These are phyloP conservation scores for Opisthograptis luteolata DNA, from an alignment of 2,888 invertebrate genomes.

Conservation along the genomic window DNA sequence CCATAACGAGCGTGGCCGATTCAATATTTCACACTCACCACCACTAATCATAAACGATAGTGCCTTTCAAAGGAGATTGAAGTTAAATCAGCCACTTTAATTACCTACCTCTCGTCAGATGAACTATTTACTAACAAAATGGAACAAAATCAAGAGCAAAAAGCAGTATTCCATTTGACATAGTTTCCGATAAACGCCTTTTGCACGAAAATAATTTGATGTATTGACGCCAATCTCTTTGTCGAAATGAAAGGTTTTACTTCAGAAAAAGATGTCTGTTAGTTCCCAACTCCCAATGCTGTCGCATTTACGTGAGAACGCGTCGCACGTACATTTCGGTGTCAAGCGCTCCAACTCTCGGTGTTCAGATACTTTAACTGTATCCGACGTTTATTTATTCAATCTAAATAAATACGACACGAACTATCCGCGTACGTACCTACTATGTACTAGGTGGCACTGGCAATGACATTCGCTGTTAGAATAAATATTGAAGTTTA, in stretches of 20 bases:
- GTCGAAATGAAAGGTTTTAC: conserved; percentile 26
- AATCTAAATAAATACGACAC: conserved; percentile 34
- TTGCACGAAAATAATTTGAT: conserved; percentile 13
- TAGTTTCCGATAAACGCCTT: conserved; percentile 11
- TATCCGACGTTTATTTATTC: conserved; percentile 38
- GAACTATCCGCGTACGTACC: no score
- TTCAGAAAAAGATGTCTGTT: conserved; percentile 21
- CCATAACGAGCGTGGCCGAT: conserved; percentile 68
- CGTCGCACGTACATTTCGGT: conserved; percentile 31
- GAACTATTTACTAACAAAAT: conserved; percentile 4
- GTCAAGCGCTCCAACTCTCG: conserved; percentile 22
- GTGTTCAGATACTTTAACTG: conserved; percentile 39
- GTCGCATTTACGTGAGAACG: conserved; percentile 33
- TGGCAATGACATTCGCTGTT: conserved; percentile 14
- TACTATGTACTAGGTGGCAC: conserved; percentile 13
- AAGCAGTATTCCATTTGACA: conserved; percentile 22
- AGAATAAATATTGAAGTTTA: conserved; percentile 12
- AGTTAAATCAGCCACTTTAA: conserved; percentile 51
- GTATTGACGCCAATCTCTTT: conserved; percentile 14
- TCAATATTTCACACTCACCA: conserved; percentile 76
- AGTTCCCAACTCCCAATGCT: conserved; percentile 14
- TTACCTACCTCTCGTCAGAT: conserved; percentile 24
- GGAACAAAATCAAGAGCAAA: conserved; percentile 7
- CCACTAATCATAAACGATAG: conserved; percentile 73
- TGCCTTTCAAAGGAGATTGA: conserved; percentile 66